These are phyloP conservation scores for Botia kubotai DNA, from an alignment of 2,797 vertebrate species.

Conservation along the genomic window DNA sequence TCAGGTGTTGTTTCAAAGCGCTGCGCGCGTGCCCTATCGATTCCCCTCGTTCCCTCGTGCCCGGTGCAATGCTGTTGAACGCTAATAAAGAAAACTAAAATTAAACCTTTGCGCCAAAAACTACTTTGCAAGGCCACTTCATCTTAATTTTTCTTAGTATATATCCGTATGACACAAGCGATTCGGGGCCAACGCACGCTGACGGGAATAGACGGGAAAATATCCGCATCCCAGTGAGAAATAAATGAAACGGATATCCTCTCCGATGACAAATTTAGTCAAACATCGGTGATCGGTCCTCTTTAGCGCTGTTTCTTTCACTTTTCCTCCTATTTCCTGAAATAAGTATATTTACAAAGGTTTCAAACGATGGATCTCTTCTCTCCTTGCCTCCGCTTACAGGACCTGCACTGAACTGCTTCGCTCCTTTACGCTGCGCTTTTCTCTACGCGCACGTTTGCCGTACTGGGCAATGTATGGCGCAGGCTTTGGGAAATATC, in stretches of 20 bases:
- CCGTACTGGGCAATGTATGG: constrained; percentile 13
- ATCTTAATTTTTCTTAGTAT: constrained; percentile 18
- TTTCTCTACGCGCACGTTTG: neutral
- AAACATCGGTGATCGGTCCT: constrained; percentile 20
- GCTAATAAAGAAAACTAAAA: constrained; percentile 34
- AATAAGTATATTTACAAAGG: neutral
- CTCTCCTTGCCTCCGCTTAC: constrained; percentile 1
- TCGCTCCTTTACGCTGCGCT: constrained; percentile 32
- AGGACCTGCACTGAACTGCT: constrained; percentile 40
- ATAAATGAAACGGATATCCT: constrained; percentile 45
- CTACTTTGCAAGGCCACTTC: constrained; percentile 49
- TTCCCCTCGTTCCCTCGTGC: constrained; percentile 6
- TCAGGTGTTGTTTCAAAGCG: constrained; percentile 24
- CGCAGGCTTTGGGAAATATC: neutral
- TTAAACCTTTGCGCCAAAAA: constrained; percentile 33
- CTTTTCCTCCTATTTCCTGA: constrained; percentile 10
- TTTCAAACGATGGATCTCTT: neutral
- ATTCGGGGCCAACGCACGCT: constrained; percentile 50
- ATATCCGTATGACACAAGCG: constrained; percentile 49
- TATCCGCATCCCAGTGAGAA: constrained; percentile 65
- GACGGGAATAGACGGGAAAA: constrained; percentile 28
- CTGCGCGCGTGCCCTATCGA: constrained; percentile 33
- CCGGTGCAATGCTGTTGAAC: constrained; percentile 32
- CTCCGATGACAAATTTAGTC: constrained; percentile 33
- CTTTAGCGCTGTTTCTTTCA: constrained; percentile 1